Conservation (phyloP, 2,797 vertebrate genomes). For the Buceros bicornis region DNA sequence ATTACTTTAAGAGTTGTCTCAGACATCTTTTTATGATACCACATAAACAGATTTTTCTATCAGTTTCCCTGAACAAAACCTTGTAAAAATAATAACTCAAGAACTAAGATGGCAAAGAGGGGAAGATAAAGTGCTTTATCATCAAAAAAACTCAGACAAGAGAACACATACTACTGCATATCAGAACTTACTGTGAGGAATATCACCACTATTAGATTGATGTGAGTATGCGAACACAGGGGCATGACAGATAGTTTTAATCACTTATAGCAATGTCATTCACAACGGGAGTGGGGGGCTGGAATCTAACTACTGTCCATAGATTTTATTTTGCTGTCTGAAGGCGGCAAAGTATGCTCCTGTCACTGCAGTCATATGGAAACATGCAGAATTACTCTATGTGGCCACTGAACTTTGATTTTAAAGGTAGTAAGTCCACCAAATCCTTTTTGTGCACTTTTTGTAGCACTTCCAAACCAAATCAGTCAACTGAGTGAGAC, state of each 20-base stretch:
- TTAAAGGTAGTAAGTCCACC: not conserved
- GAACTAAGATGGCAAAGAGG: not conserved
- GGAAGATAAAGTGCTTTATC: not conserved
- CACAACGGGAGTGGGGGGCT: not conserved
- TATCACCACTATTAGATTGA: not conserved
- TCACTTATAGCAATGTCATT: not conserved
- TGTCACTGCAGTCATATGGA: not conserved
- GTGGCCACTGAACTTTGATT: not conserved
- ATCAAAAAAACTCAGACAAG: not conserved
- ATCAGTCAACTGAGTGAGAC: not conserved
- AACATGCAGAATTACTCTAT: not conserved
- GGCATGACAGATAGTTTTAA: not conserved
- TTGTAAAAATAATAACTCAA: conserved; percentile 1
- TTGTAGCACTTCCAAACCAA: not conserved
- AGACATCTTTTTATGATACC: not conserved
- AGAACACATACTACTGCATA: not conserved
- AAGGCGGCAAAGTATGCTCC: not conserved
- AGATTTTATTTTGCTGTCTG: not conserved
- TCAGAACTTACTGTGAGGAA: not conserved
- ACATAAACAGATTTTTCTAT: conserved; percentile 22
- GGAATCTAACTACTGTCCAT: not conserved
- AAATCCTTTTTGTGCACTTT: not conserved
- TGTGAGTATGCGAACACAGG: not conserved
- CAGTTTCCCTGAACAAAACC: conserved; percentile 10
- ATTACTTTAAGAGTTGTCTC: conserved; percentile 25